Percentiles rank a stretch among this genome's conserved stretches.
Evolutionary conservation across 2,113 vertebrate genomes (phyloP).

Genomic region (Baryphthengus martii): DNA sequence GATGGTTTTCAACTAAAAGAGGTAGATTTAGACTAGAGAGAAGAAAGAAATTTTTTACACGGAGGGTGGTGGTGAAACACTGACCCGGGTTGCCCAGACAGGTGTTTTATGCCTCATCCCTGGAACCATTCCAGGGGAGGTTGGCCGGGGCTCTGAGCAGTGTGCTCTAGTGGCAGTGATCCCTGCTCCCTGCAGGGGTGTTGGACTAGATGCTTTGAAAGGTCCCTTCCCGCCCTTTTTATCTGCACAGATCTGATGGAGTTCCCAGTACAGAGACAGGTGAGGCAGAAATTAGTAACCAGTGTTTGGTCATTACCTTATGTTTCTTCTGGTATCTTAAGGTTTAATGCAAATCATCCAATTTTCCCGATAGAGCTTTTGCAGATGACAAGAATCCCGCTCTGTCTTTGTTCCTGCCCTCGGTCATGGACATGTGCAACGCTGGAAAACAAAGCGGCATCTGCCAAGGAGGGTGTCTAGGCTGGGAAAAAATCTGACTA

Average conservation of each 20-base stretch:
- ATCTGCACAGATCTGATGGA: neutral
- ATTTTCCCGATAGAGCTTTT: neutral
- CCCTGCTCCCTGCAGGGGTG: neutral
- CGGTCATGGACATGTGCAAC: fast-evolving
- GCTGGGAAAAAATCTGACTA: neutral
- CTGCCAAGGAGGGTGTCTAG: neutral
- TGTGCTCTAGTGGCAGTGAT: neutral
- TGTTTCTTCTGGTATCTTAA: neutral
- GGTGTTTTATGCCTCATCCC: neutral
- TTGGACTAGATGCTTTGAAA: neutral
- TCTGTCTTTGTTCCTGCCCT: neutral
- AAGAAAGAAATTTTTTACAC: neutral
- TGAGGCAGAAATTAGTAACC: neutral
- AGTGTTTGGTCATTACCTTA: neutral
- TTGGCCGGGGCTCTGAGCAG: neutral
- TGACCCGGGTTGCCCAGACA: neutral
- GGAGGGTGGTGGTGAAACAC: neutral
- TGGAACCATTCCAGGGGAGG: neutral
- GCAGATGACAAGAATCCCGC: neutral
- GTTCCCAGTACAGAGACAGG: neutral
- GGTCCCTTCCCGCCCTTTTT: neutral
- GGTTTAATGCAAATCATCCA: fast-evolving
- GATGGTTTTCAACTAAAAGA: too few relatives aligned
- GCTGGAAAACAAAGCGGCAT: neutral
- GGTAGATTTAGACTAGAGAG: neutral